Percentiles rank a stretch among this genome's conserved stretches.
These are phyloP conservation scores for Mus pahari DNA, from an alignment of 2,113 vertebrate species.

Conservation along the genomic window DNA sequence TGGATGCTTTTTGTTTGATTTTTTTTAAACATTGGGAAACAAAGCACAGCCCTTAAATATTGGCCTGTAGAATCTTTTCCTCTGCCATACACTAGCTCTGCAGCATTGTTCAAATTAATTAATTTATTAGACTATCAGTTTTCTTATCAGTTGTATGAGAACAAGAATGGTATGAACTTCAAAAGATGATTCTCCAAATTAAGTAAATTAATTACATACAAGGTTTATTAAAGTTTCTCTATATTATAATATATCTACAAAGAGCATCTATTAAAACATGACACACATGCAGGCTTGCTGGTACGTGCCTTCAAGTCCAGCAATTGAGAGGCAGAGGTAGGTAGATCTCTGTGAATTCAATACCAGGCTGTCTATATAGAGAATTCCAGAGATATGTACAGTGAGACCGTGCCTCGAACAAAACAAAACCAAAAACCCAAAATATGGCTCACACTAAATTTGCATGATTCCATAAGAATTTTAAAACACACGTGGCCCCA, in stretches of 20 bases:
- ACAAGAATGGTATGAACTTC: background rate
- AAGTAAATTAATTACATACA: conserved; percentile 19
- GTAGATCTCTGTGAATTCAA: background rate
- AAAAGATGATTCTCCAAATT: conserved; percentile 20
- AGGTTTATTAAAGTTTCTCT: conserved; percentile 22
- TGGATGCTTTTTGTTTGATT: background rate
- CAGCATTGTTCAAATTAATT: background rate
- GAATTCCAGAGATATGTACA: background rate
- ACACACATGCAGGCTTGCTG: background rate
- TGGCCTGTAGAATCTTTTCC: background rate
- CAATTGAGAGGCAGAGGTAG: background rate
- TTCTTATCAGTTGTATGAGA: background rate
- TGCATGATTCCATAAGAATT: background rate
- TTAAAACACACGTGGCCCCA: background rate
- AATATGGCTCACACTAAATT: background rate
- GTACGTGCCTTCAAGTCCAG: background rate
- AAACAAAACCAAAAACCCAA: background rate
- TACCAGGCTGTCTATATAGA: background rate
- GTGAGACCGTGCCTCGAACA: background rate
- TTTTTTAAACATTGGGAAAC: background rate
- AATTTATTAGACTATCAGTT: background rate
- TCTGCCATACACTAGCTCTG: background rate
- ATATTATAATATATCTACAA: background rate
- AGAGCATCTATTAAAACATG: background rate
- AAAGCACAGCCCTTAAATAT: background rate